phyloP scores from a whole-genome alignment of 1,140 invertebrate genomes.

The Anadara kagoshimensis region DNA sequence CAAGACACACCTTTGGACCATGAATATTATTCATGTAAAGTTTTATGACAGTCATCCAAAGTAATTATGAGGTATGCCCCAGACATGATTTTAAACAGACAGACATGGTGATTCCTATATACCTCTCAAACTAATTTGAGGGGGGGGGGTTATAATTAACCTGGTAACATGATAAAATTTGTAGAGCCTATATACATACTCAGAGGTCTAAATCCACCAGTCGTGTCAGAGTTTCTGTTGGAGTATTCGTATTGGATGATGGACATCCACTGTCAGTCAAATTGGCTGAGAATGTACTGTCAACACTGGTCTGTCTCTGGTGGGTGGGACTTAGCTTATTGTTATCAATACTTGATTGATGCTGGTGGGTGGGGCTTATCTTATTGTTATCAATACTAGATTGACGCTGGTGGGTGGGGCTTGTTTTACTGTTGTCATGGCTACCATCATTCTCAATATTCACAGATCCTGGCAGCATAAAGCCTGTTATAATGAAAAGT shows the following conservation, averaged over 20 bases:
- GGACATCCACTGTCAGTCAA: conserved; percentile 53
- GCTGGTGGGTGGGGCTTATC: neutral
- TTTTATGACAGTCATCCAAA: too few relatives aligned
- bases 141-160: too few relatives aligned
- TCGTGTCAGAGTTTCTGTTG: conserved; percentile 11
- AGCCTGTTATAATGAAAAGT: too few relatives aligned
- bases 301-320: conserved; percentile 46
- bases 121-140: too few relatives aligned
- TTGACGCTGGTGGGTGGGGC: conserved; percentile 39
- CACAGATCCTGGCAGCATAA: too few relatives aligned
- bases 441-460: neutral
- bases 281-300: conserved; percentile 31
- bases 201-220: conserved; percentile 57
- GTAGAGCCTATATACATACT: conserved; percentile 56
- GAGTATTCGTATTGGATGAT: conserved; percentile 13
- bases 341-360: neutral
- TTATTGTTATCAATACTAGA: conserved; percentile 39
- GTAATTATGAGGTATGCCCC: too few relatives aligned
- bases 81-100: too few relatives aligned
- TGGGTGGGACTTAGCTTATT: conserved; percentile 16
- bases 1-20: too few relatives aligned
- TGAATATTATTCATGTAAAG: too few relatives aligned
- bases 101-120: too few relatives aligned
- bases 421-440: conserved; percentile 5
- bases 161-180: too few relatives aligned